Evolutionary conservation across 2,888 invertebrate species (phyloP).

Genomic region (Aleiodes testaceus): DNA sequence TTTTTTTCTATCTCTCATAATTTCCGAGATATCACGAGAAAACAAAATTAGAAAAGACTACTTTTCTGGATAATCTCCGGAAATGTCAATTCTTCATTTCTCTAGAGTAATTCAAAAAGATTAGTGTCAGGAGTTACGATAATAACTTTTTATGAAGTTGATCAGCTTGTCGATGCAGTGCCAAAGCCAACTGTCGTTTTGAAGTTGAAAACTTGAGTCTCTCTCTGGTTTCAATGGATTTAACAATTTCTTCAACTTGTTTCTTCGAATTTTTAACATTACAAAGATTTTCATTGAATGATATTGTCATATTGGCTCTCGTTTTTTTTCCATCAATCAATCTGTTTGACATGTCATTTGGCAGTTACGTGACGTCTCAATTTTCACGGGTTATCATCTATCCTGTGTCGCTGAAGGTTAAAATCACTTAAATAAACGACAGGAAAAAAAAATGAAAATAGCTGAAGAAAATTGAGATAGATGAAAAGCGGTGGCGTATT

Average conservation of each 20-base stretch:
- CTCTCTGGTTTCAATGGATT: background rate
- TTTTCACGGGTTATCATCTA: slow-evolving; percentile 24
- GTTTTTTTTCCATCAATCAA: background rate
- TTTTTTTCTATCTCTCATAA: too few species aligned
- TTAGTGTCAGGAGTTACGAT: slow-evolving; percentile 14
- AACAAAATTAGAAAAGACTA: too few species aligned
- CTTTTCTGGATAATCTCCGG: too few species aligned
- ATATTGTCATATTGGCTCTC: background rate
- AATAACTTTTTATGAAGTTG: slow-evolving; percentile 57
- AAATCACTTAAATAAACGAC: slow-evolving; percentile 1
- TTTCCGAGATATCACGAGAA: too few species aligned
- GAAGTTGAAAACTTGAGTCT: background rate
- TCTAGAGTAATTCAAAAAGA: background rate
- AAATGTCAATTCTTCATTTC: background rate
- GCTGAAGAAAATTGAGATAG: slow-evolving; percentile 15
- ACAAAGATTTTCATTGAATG: background rate
- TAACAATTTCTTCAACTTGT: background rate
- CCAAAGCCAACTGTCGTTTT: slow-evolving; percentile 57
- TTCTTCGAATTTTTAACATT: background rate
- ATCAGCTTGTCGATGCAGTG: slow-evolving; percentile 64
- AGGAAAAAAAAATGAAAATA: slow-evolving; percentile 18
- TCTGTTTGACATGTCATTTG: background rate
- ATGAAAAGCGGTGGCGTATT: slow-evolving; percentile 18
- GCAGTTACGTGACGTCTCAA: slow-evolving; percentile 21
- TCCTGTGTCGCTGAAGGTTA: slow-evolving; percentile 13